Base-by-base conservation (phyloP, 2,888 invertebrate genomes). In the Helobdella robusta region DNA sequence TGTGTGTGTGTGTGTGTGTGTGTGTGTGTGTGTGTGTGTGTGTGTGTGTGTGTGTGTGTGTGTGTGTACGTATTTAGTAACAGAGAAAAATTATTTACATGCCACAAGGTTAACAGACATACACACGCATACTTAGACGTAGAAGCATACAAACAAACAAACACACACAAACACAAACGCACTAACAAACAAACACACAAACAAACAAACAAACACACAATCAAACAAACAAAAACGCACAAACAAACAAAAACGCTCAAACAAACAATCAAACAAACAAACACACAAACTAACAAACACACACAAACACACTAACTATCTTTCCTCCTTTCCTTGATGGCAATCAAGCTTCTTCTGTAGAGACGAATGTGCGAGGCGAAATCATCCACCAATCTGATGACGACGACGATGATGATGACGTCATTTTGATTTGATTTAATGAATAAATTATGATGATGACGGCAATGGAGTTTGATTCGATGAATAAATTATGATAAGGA, bases 361-460 rank as follows among this genome's bases (percentile, higher is more conserved):
- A 93, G 81, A 70, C 90, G 84, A 70, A 93, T 84, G 81, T 93
- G 93, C 32, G 88, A 87, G 0, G 91, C 91, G 70, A 90, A 85
- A 80, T 92, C 91, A 79, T 93, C 92, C 1, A 93, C 90, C 67
- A 92, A 83, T 69, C 86, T 84, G n/a, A n/a, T n/a, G n/a, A n/a
- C n/a, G n/a, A n/a, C n/a, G n/a, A n/a, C n/a, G n/a, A n/a, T n/a
- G n/a, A n/a, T n/a, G n/a, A n/a, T n/a, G n/a, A n/a, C n/a, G n/a
- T n/a, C n/a, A n/a, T n/a, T n/a, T n/a, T n/a, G n/a, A n/a, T n/a
- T n/a, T n/a, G n/a, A n/a, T n/a, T n/a, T n/a, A n/a, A n/a, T n/a
- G n/a, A n/a, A n/a, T n/a, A n/a, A n/a, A n/a, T n/a, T n/a, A n/a
- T n/a, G n/a, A n/a, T n/a, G n/a, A n/a, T n/a, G n/a, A n/a, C n/a